Percentiles rank a stretch among this genome's conserved stretches.
phyloP scores from a whole-genome alignment of 2,888 invertebrate genomes.

The Agrochola macilenta region DNA sequence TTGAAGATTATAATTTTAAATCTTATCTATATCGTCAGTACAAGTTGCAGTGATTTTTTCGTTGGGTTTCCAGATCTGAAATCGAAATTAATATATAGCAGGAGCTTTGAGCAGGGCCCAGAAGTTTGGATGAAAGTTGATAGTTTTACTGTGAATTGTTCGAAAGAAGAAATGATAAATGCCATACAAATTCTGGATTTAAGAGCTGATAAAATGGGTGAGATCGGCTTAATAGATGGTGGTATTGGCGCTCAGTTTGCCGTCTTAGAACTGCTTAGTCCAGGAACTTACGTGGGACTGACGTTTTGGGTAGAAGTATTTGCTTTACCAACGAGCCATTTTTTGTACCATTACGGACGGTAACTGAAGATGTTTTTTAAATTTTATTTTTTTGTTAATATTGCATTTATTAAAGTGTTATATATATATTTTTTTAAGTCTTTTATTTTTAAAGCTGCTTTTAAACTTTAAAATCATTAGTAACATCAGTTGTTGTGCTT shows the following conservation, averaged over 20 bases:
- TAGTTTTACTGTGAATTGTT: conserved; percentile 78
- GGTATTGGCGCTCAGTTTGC: conserved; percentile 82
- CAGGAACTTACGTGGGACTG: conserved; percentile 80
- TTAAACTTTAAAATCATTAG: neutral
- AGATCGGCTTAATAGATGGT: conserved; percentile 78
- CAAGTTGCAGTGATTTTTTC: conserved; percentile 64
- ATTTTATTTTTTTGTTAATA: neutral
- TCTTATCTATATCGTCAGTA: conserved; percentile 26
- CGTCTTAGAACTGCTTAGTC: conserved; percentile 81
- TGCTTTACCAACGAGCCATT: conserved; percentile 75
- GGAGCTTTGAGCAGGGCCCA: conserved; percentile 83
- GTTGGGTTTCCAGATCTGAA: conserved; percentile 79
- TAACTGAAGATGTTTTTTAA: conserved; percentile 39
- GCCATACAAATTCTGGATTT: conserved; percentile 81
- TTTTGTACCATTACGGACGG: conserved; percentile 75
- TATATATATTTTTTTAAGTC: neutral
- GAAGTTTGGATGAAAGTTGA: conserved; percentile 81
- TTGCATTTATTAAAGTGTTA: neutral
- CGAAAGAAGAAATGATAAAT: conserved; percentile 79
- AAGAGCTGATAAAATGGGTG: conserved; percentile 80
- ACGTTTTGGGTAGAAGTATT: conserved; percentile 85
- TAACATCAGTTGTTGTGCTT: neutral
- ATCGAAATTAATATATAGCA: conserved; percentile 81
- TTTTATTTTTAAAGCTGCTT: neutral
- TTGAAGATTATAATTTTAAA: conserved; percentile 29